phyloP scores from a whole-genome alignment of 1,140 invertebrate species.

The Caenorhabditis remanei region DNA sequence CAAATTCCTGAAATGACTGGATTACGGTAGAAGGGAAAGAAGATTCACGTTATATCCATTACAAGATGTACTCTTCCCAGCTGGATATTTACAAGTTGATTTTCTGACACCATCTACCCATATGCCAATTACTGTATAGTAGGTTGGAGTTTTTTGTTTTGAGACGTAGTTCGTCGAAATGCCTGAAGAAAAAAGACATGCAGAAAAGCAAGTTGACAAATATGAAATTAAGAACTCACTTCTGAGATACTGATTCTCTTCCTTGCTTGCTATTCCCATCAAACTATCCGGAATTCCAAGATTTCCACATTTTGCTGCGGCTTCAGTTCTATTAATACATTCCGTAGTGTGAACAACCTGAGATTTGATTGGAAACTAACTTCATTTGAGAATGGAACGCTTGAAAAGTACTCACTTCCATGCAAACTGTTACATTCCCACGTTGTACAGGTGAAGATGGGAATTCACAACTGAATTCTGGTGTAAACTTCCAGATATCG shows the following conservation, averaged over 20 bases:
- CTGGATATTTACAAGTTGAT: neutral
- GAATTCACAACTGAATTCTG: neutral
- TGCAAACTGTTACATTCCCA: neutral
- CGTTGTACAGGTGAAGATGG: neutral
- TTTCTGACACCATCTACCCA: neutral
- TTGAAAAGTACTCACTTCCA: neutral
- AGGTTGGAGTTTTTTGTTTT: neutral
- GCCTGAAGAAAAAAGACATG: neutral
- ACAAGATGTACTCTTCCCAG: neutral
- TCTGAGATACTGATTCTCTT: neutral
- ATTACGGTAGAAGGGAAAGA: too few relatives aligned
- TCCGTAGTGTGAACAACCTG: too few relatives aligned
- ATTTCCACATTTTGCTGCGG: too few relatives aligned
- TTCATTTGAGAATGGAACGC: too few relatives aligned
- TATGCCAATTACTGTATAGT: neutral
- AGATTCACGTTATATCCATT: neutral
- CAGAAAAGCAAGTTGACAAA: neutral
- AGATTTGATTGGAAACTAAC: too few relatives aligned
- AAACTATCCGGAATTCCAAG: too few relatives aligned
- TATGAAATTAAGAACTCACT: neutral
- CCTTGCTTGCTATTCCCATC: too few relatives aligned
- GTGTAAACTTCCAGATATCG: neutral
- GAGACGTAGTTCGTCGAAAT: neutral
- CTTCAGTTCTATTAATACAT: too few relatives aligned
- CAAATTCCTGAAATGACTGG: neutral